Evolutionary conservation across 1,140 invertebrate genomes (phyloP), one percentile per base, ranked within the genome.

Genomic region (Lutraria rhynchaena): DNA sequence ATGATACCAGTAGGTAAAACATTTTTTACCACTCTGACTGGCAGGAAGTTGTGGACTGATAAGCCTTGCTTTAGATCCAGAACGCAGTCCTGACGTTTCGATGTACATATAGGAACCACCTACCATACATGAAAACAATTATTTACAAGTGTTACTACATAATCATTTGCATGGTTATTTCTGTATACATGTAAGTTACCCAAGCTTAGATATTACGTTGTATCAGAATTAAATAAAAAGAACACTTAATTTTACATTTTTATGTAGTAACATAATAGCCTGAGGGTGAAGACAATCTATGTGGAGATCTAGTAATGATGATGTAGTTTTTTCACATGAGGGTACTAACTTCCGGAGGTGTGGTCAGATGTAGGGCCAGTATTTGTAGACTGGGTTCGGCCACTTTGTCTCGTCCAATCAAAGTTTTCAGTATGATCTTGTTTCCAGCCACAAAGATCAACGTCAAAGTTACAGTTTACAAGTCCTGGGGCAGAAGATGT

Each of bases 1-100:
- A 87, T 96, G 95, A 85, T 93, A 95, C 93, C 94, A 96, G 89
- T 97, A 96, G 13, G 75, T 85, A 19, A 91, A 51, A 83, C 90
- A 91, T 61, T 85, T 83, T 5, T 80, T 78, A 57, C 85, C 67
- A 24, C 94, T 94, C 11, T 71, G 80, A 31, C 27, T 65, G 3
- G 73, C 73, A 11, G 78, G 69, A n/a, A 89, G 77, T 11, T 81
- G 58, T 5, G 88, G 87, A 57, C 86, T 88, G 15, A 91, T 81
- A 1, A 87, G 53, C 33, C 87, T 70, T 0, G 89, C 90, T 63
- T 81, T 86, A 60, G 87, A 83, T 9, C 85, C 83, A 58, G 67
- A 58, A 31, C 75, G 67, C n/a, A 84, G 87, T 5, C 15, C 33
- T 46, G 85, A 86, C 11, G 90, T 86, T 69, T 92, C 91, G 57